Evolutionary conservation across 2,113 vertebrate genomes (phyloP), one percentile per base, ranked within the genome.

Genomic region (Heterotis niloticus): DNA sequence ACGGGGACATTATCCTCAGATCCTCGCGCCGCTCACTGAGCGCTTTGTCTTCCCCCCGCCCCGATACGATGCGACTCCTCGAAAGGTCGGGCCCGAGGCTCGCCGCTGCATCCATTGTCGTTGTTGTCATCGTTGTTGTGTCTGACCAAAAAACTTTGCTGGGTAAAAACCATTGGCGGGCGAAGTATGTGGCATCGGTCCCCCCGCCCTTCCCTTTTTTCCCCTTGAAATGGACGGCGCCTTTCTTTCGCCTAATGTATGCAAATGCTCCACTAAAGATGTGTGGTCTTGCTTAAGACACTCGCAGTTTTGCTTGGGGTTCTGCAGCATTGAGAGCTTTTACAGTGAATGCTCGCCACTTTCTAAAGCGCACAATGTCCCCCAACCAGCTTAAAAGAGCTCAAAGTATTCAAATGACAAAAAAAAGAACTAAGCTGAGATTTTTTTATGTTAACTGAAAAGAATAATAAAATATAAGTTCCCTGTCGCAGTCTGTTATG

Each of bases 381-480:
- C 92, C 93, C 94, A 94, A 96, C 95, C 94, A 94, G 94, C 94
- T 94, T 96, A 96, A 99, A 98, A 94, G 95, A 95, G 95, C 98
- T 99, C 98, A 99, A 98, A 99, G 97, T 94, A 92, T 94, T 95
- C 86, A 96, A 95, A 96, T 96, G 95, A 99, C 95, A 98, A 75
- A 62, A 75, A 98, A 98, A 96, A 96, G 92, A 94, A 94, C 95
- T 99, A 98, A 99, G 96, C 96, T 97, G 96, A 95, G 96, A 96
- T 98, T 95, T 94, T 94, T 97, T 96, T 96, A 96, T 96, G 95
- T 98, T 98, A 95, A 96, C 95, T 99, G 96, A 98, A 98, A 96
- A 96, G 96, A 95, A 96, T 95, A 97, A 96, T 96, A 94, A 96
- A 96, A 98, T 98, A 98, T 98, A 96, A 96, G 91, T 98, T 98